Evolutionary conservation across 2,797 vertebrate species (phyloP), one percentile per base, ranked within the genome.

Genomic region (Atherinosoma microstoma): DNA sequence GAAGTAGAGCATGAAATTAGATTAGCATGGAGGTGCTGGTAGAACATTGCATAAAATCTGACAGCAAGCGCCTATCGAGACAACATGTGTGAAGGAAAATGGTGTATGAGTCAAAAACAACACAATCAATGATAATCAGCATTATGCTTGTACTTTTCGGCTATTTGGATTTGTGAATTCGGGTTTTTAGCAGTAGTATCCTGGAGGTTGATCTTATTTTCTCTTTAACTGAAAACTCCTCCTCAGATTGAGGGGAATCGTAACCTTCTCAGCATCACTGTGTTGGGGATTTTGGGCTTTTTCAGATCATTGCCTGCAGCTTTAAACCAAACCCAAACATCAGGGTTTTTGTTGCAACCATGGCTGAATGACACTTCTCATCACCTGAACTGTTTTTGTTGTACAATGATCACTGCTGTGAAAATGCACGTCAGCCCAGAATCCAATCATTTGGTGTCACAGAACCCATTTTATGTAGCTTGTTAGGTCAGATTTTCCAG

Each of bases 1-100:
- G 79, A 86, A 89, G 84, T 81, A 91, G 90, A 92, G 90, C 86
- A 69, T 88, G 90, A 91, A 90, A 93, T 92, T 80, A 90, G 87
- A 89, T 93, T 87, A 91, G 78, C 67, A 79, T 81, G 79, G 75
- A 88, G 86, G 86, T 88, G 82, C 74, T 58, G 75, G 30, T 63
- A 15, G 78, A 72, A 79, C 70, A 82, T 70, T 84, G 85, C 75
- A 57, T 70, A 70, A 62, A 87, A 89, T 87, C 73, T 85, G 85
- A 85, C 81, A 75, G 77, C 35, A 35, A 22, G 59, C 58, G 67
- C 49, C 57, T 24, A 79, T 76, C 22, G 11, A 84, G 71, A 67
- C 64, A 47, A 58, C 40, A 16, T 40, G 70, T 71, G 74, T 53
- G 64, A 76, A 32, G 30, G 51, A n/a, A 76, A 64, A 30, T 30